Conservation (phyloP, 1,140 invertebrate species). For the Paraescarpia echinospica region DNA sequence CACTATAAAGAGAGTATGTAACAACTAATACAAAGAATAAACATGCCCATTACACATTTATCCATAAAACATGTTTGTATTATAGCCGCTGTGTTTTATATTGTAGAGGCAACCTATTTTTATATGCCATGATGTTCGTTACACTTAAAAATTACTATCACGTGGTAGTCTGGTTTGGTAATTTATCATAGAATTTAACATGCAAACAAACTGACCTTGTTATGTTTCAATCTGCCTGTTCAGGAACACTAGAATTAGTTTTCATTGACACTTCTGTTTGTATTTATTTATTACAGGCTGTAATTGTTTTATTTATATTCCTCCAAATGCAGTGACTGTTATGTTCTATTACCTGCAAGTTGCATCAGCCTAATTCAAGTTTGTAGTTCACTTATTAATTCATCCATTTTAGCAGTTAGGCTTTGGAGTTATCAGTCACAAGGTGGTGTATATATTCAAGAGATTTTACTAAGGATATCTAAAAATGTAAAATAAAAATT, state of each 20-base stretch:
- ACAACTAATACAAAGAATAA: not conserved
- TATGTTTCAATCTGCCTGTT: not conserved
- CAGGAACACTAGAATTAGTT: not conserved
- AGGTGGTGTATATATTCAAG: not conserved
- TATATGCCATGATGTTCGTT: not conserved
- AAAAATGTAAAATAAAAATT: not conserved
- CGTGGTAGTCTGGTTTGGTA: not conserved
- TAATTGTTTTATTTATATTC: not conserved
- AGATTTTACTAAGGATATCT: not conserved
- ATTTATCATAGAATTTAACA: not conserved
- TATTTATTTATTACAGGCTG: not conserved
- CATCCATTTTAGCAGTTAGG: not conserved
- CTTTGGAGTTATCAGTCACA: not conserved
- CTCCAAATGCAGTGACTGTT: not conserved
- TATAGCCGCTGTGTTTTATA: not conserved
- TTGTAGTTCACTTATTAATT: slow-evolving; percentile 2
- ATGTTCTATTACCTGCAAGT: too few relatives aligned
- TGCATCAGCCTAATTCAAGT: not conserved
- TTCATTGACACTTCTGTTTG: not conserved
- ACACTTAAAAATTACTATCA: not conserved
- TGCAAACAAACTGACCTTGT: not conserved
- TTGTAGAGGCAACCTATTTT: not conserved
- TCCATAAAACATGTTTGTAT: not conserved
- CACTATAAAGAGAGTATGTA: not conserved
- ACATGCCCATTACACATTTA: not conserved